These are phyloP conservation scores for Armadillidium nasatum DNA, from an alignment of 1,140 invertebrate species.

Conservation along the genomic window DNA sequence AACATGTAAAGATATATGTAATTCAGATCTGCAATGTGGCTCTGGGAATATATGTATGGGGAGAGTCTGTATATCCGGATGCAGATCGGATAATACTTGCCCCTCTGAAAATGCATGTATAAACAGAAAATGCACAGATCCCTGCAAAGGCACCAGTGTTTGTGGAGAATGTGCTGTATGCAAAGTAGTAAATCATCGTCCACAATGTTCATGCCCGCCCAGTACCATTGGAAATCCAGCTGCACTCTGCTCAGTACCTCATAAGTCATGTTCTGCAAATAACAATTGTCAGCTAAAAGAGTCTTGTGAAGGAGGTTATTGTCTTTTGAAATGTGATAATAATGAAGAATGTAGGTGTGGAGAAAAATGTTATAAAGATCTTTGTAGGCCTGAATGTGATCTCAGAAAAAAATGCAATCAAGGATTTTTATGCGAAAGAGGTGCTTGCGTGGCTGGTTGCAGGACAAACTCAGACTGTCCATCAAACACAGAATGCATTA, in stretches of 20 bases:
- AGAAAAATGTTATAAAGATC: slow-evolving; percentile 60
- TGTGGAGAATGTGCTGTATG: slow-evolving; percentile 81
- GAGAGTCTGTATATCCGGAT: slow-evolving; percentile 65
- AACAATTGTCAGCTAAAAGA: slow-evolving; percentile 46
- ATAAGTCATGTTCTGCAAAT: slow-evolving; percentile 49
- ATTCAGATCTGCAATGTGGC: slow-evolving; percentile 72
- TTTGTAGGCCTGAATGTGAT: slow-evolving; percentile 60
- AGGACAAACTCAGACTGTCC: slow-evolving; percentile 72
- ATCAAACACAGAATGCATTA: slow-evolving; percentile 66
- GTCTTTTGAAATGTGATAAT: slow-evolving; percentile 56
- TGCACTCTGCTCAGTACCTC: slow-evolving; percentile 63
- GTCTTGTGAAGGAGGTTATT: slow-evolving; percentile 47
- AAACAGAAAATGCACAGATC: slow-evolving; percentile 76
- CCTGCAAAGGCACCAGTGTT: slow-evolving; percentile 61
- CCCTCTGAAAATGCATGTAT: slow-evolving; percentile 68
- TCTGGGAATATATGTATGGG: slow-evolving; percentile 78
- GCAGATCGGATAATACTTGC: slow-evolving; percentile 56
- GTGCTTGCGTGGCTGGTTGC: slow-evolving; percentile 67
- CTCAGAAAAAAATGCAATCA: slow-evolving; percentile 49
- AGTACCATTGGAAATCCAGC: slow-evolving; percentile 75
- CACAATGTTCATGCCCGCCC: slow-evolving; percentile 74
- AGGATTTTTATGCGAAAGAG: slow-evolving; percentile 61
- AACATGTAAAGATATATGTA: slow-evolving; percentile 74
- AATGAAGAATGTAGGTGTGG: slow-evolving; percentile 70
- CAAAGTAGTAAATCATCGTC: slow-evolving; percentile 71